Conservation (phyloP, 2,888 invertebrate species). For the Papilio elwesi region DNA sequence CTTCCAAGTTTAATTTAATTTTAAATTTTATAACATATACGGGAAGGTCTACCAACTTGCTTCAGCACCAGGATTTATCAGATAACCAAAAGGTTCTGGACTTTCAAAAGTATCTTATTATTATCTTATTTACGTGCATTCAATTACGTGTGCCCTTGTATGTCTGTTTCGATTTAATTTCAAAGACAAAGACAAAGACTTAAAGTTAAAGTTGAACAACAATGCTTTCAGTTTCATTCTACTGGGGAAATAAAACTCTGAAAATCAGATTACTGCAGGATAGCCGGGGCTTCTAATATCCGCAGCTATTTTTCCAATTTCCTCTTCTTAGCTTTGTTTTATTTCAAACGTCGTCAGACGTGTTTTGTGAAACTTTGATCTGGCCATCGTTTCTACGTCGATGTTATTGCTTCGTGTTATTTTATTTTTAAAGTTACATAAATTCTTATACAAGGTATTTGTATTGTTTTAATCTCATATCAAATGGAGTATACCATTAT, state of each 20-base stretch:
- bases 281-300: constrained; percentile 33
- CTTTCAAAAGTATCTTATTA: too few species aligned
- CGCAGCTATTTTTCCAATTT: constrained; percentile 37
- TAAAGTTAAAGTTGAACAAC: constrained; percentile 16
- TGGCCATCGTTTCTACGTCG: constrained; percentile 3
- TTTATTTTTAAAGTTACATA: background rate
- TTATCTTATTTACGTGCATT: too few species aligned
- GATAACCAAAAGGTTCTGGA: too few species aligned
- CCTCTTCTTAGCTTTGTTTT: constrained; percentile 33
- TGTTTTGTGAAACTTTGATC: constrained; percentile 35
- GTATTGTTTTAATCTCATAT: background rate
- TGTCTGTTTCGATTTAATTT: background rate
- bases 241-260: constrained; percentile 27
- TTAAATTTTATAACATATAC: too few species aligned
- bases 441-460: background rate
- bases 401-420: constrained; percentile 7
- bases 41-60: too few species aligned
- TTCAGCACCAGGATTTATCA: too few species aligned
- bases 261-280: constrained; percentile 30
- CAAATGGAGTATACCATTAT: too few species aligned
- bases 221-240: constrained; percentile 10
- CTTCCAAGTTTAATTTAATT: too few species aligned
- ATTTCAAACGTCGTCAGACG: constrained; percentile 25
- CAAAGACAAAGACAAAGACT: background rate
- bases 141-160: background rate